A percentile compares a stretch with the other conserved stretches of the same genome.
These are phyloP conservation scores for Lordiphosa collinella DNA, from an alignment of 1,140 invertebrate genomes.

Conservation along the genomic window DNA sequence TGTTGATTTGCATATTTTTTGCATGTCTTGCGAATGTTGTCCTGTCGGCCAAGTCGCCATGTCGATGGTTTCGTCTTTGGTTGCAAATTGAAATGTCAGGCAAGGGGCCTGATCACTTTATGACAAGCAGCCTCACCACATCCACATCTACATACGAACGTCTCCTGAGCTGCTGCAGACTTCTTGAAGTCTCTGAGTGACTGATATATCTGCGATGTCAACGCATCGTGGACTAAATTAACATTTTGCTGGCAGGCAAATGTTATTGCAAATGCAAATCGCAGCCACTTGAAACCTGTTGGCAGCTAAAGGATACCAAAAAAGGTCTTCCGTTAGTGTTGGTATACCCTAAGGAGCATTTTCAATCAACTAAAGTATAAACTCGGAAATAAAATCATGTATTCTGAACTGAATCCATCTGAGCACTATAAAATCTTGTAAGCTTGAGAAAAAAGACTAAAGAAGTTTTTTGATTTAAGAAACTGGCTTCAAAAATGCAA, in stretches of 20 bases:
- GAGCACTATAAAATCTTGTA: too few species aligned
- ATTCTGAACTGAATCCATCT: too few species aligned
- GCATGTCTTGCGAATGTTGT: constrained; percentile 62
- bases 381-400: too few species aligned
- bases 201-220: constrained; percentile 71
- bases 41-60: constrained; percentile 23
- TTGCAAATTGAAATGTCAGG: constrained; percentile 77
- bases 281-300: constrained; percentile 48
- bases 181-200: constrained; percentile 37
- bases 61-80: constrained; percentile 24
- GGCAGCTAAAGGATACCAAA: constrained; percentile 48
- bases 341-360: too few species aligned
- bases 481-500: too few species aligned
- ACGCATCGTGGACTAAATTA: constrained; percentile 75
- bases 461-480: too few species aligned
- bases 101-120: constrained; percentile 67
- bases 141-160: constrained; percentile 10
- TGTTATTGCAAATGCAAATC: constrained; percentile 76
- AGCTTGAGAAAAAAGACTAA: too few species aligned
- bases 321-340: not conserved
- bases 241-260: constrained; percentile 66
- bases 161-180: constrained; percentile 13
- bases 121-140: constrained; percentile 55
- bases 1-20: constrained; percentile 73
- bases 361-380: too few species aligned